Evolutionary conservation across 2,888 invertebrate species (phyloP).

Genomic region (Brachyopa scutellaris): DNA sequence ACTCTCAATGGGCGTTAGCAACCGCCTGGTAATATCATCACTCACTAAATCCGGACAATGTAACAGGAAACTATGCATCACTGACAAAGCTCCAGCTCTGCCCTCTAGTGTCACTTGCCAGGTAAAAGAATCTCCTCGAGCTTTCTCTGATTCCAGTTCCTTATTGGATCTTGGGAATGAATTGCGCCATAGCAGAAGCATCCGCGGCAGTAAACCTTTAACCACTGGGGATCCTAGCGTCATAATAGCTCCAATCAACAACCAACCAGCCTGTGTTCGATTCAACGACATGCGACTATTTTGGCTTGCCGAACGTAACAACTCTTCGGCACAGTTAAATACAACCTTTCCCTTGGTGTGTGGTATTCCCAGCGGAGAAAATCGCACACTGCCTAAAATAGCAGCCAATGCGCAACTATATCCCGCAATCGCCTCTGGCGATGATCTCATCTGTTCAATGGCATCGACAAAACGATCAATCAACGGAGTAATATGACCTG

Average conservation of each 20-base stretch:
- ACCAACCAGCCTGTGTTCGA: conserved; percentile 98
- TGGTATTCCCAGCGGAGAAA: conserved; percentile 96
- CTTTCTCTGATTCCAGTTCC: conserved; percentile 98
- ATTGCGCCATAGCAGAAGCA: conserved; percentile 97
- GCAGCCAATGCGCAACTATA: conserved; percentile 97
- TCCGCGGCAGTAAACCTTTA: conserved; percentile 94
- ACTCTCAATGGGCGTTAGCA: conserved; percentile 96
- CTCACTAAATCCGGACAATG: conserved; percentile 95
- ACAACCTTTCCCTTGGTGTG: conserved; percentile 98
- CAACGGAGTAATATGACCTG: conserved; percentile 95
- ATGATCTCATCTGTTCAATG: conserved; percentile 93
- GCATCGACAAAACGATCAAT: conserved; percentile 94
- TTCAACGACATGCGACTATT: conserved; percentile 97
- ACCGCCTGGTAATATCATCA: conserved; percentile 94
- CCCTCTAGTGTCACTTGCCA: conserved; percentile 99
- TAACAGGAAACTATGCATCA: conserved; percentile 95
- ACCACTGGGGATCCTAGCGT: conserved; percentile 97
- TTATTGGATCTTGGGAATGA: conserved; percentile 98
- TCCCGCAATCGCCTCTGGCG: conserved; percentile 93
- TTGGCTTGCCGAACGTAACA: conserved; percentile 97
- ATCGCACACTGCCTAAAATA: conserved; percentile 93
- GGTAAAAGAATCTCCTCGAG: conserved; percentile 98
- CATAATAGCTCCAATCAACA: conserved; percentile 97
- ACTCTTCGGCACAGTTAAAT: conserved; percentile 98
- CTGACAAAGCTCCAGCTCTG: conserved; percentile 96